Evolutionary conservation across 1,140 invertebrate species (phyloP).

Genomic region (Ladona fulva): DNA sequence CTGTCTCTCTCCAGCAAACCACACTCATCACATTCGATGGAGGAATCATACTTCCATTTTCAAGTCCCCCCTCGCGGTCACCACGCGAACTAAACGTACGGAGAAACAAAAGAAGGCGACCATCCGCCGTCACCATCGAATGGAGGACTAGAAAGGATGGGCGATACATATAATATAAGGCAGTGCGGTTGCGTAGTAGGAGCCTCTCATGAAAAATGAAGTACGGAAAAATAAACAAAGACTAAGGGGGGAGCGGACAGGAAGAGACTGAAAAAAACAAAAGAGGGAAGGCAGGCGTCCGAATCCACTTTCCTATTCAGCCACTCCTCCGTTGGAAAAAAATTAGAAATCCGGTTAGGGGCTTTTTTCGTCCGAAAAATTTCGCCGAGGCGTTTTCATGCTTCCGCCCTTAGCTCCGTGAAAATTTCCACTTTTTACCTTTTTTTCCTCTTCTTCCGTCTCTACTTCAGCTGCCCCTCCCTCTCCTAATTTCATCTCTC

Average conservation of each 20-base stretch:
- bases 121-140: no score
- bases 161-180: constrained; percentile 7
- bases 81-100: no score
- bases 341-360: background rate
- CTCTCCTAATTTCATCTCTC: background rate
- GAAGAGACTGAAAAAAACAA: background rate
- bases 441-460: background rate
- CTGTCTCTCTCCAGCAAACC: no score
- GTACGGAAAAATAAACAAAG: background rate
- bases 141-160: no score
- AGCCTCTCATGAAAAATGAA: background rate
- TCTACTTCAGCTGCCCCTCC: background rate
- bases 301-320: background rate
- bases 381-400: background rate
- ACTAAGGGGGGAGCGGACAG: background rate
- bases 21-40: no score
- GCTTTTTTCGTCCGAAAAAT: background rate
- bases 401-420: background rate
- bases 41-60: no score
- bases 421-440: background rate
- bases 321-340: background rate
- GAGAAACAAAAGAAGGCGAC: no score
- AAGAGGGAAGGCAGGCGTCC: background rate
- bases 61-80: no score
- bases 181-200: background rate